phyloP scores from a whole-genome alignment of 1,140 invertebrate species.

The Procambarus clarkii region DNA sequence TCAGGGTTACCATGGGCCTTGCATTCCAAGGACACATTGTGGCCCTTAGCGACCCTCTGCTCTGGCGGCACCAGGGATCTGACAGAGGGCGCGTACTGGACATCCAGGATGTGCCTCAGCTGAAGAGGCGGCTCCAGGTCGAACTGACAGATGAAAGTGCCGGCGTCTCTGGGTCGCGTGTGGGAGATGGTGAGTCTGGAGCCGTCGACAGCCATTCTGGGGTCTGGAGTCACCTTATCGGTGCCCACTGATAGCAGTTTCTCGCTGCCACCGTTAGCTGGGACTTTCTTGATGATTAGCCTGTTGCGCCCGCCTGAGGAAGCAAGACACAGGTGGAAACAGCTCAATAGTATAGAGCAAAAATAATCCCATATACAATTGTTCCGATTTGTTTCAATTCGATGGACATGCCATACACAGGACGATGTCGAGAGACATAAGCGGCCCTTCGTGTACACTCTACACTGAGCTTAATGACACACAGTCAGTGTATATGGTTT shows the following conservation, averaged over 20 bases:
- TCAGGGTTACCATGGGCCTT: slow-evolving; percentile 47
- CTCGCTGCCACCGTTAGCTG: slow-evolving; percentile 26
- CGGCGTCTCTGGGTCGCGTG: slow-evolving; percentile 25
- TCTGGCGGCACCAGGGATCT: slow-evolving; percentile 12
- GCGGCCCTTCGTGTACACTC: too few species aligned
- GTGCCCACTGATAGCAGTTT: slow-evolving; percentile 38
- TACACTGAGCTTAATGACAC: too few species aligned
- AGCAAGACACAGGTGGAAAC: background rate
- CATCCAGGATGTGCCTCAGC: slow-evolving; percentile 35
- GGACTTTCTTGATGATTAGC: slow-evolving; percentile 49
- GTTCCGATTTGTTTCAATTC: too few species aligned
- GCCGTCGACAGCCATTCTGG: slow-evolving; percentile 26
- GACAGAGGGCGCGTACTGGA: slow-evolving; percentile 46
- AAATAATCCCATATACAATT: too few species aligned
- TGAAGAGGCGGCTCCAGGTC: slow-evolving; percentile 48
- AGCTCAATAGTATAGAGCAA: too few species aligned
- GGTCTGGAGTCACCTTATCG: slow-evolving; percentile 33
- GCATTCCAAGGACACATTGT: slow-evolving; percentile 22
- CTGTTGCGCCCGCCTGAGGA: slow-evolving; percentile 18
- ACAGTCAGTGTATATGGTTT: too few species aligned
- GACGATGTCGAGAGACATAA: too few species aligned
- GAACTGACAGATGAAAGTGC: slow-evolving; percentile 49
- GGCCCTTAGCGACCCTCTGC: slow-evolving; percentile 38
- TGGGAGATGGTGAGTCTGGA: slow-evolving; percentile 47
- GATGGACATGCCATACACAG: too few species aligned